Evolutionary conservation across 2,888 invertebrate species (phyloP).

Genomic region (Glyphotaelius pellucidus): DNA sequence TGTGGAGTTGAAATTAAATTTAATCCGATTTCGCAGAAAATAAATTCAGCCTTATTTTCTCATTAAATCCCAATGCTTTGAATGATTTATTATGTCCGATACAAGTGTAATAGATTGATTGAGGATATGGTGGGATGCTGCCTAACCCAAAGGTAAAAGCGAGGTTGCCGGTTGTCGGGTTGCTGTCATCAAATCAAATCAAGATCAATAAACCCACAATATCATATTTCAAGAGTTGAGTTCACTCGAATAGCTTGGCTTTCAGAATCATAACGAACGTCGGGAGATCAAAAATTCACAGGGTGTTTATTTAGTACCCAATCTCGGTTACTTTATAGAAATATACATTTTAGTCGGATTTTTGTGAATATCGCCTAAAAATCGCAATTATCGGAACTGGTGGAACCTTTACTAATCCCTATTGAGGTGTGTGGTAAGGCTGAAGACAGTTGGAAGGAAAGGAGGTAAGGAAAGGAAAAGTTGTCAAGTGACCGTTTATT

Average conservation of each 20-base stretch:
- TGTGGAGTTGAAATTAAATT: neutral
- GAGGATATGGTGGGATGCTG: neutral
- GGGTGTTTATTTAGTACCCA: neutral
- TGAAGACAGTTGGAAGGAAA: neutral
- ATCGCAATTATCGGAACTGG: neutral
- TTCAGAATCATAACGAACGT: conserved; percentile 9
- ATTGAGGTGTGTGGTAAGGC: neutral
- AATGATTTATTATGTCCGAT: neutral
- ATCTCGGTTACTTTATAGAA: neutral
- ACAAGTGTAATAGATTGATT: neutral
- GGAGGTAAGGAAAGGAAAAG: too few species aligned
- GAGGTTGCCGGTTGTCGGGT: neutral
- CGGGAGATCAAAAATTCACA: conserved; percentile 19
- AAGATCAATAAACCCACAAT: neutral
- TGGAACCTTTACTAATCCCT: neutral
- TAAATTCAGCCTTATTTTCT: neutral
- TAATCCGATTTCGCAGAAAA: neutral
- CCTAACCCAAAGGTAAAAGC: neutral
- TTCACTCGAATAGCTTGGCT: neutral
- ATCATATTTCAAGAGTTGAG: conserved; percentile 25
- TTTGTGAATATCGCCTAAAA: neutral
- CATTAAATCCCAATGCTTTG: neutral
- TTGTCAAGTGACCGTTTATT: neutral
- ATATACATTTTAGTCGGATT: neutral
- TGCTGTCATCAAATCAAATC: neutral